These are phyloP conservation scores for Drosophila anceps DNA, from an alignment of 2,888 invertebrate genomes.

Conservation along the genomic window DNA sequence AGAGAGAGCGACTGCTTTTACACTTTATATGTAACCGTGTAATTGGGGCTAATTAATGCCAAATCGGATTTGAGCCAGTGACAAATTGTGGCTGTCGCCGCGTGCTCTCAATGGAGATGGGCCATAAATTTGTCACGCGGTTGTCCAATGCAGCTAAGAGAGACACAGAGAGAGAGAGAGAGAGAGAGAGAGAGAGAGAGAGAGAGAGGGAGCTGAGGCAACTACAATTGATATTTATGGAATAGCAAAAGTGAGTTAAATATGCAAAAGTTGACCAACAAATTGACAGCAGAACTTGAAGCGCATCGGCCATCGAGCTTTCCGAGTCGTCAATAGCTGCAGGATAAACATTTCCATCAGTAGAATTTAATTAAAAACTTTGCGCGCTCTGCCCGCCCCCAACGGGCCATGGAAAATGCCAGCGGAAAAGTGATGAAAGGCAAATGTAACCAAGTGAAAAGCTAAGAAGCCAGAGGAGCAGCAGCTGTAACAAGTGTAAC, in stretches of 20 bases:
- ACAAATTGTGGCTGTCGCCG: conserved; percentile 11
- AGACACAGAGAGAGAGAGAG: background rate
- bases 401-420: conserved; percentile 20
- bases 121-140: conserved; percentile 10
- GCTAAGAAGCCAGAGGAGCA: background rate
- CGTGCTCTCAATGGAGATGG: conserved; percentile 7
- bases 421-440: background rate
- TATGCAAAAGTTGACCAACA: conserved; percentile 30
- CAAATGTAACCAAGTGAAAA: background rate
- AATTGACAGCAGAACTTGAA: conserved; percentile 31
- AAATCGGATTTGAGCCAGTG: conserved; percentile 43
- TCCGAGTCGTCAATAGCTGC: conserved; percentile 3
- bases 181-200: background rate
- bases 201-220: background rate
- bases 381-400: conserved; percentile 21
- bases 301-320: background rate
- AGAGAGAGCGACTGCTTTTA: background rate
- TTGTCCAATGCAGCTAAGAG: conserved; percentile 2
- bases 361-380: conserved; percentile 67
- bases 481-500: background rate
- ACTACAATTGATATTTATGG: background rate
- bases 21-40: conserved; percentile 14
- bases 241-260: conserved; percentile 10
- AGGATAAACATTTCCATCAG: conserved; percentile 52
- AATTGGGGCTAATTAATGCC: conserved; percentile 64